Evolutionary conservation across 1,140 invertebrate genomes (phyloP).

Genomic region (Doryteuthis pealeii): DNA sequence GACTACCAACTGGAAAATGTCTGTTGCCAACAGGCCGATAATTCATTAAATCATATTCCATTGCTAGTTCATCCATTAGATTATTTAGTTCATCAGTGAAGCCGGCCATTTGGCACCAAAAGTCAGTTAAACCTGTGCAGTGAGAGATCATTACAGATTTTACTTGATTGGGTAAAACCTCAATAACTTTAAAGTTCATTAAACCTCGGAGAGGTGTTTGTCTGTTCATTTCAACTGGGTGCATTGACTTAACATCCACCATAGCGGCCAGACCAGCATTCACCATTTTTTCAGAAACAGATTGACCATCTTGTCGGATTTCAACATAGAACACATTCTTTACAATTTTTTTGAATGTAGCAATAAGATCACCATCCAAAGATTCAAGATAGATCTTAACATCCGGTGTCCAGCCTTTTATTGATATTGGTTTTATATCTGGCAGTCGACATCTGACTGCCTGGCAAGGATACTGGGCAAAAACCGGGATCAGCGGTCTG

Average conservation of each 20-base stretch:
- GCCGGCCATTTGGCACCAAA: conserved; percentile 58
- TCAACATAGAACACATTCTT: not conserved
- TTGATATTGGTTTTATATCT: not conserved
- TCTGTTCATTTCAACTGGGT: not conserved
- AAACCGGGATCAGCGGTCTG: conserved; percentile 27
- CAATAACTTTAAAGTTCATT: not conserved
- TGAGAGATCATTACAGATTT: conserved; percentile 14
- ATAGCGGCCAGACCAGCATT: not conserved
- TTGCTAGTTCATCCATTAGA: conserved; percentile 54
- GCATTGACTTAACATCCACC: not conserved
- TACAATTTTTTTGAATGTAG: not conserved
- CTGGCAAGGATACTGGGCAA: conserved; percentile 32
- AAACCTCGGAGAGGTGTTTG: not conserved
- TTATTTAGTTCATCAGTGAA: conserved; percentile 49
- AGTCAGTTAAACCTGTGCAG: conserved; percentile 27
- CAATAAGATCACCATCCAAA: not conserved
- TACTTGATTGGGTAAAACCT: not conserved
- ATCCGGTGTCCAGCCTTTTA: not conserved
- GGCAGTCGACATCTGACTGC: conserved; percentile 36
- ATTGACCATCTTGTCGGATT: not conserved
- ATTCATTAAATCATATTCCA: conserved; percentile 15
- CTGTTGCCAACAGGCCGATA: not conserved
- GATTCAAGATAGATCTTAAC: not conserved
- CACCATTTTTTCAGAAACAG: not conserved
- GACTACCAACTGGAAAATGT: conserved; percentile 9